Conservation (phyloP, 2,113 vertebrate genomes). For the Tichodroma muraria region DNA sequence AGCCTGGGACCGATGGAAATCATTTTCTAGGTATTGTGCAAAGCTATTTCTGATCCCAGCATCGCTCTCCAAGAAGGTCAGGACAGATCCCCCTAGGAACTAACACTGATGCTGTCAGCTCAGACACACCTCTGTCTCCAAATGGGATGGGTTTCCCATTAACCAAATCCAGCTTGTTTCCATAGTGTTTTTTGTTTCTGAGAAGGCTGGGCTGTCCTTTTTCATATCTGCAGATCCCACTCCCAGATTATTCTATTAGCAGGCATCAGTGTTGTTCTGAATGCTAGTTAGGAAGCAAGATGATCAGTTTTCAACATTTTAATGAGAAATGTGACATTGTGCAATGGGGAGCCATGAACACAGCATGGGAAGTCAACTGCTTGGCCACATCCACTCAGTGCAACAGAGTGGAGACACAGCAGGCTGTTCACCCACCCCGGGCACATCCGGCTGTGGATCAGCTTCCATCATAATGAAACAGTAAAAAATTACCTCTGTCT, state of each 20-base stretch:
- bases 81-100: conserved; percentile 2
- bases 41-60: conserved; percentile 46
- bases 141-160: not conserved
- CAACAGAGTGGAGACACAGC: not conserved
- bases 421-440: not conserved
- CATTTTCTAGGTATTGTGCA: not conserved
- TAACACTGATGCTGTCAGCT: conserved; percentile 52
- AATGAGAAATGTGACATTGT: conserved; percentile 33
- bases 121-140: not conserved
- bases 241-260: not conserved
- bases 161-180: not conserved
- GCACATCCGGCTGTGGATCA: not conserved
- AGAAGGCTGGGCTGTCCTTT: not conserved
- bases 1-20: not conserved
- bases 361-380: not conserved
- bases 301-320: conserved; percentile 67
- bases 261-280: conserved; percentile 52
- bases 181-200: not conserved
- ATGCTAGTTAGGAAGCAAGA: not conserved
- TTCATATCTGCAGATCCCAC: not conserved
- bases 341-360: not conserved
- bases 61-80: conserved; percentile 5
- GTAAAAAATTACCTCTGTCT: not conserved
- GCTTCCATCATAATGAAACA: not conserved
- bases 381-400: not conserved